Base-by-base conservation (phyloP, 1,140 invertebrate genomes). In the Cotesia vestalis region DNA sequence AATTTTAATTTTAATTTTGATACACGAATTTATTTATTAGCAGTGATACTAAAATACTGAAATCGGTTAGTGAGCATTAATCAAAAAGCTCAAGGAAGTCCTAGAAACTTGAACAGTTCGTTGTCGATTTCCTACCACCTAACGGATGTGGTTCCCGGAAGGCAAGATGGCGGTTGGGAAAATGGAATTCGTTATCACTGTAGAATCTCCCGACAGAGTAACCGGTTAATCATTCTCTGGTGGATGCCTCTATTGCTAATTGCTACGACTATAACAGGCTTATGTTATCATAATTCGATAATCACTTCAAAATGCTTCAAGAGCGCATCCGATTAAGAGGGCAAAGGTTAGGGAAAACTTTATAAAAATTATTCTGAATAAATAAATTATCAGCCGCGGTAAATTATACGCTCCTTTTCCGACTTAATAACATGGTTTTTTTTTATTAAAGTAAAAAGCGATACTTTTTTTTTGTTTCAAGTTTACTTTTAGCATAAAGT, bases 161-260 rank as follows among this genome's bases (percentile, higher is more conserved):
- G 57, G 53, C 73, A 74, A 74, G 73, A 71, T 71, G 73, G 73
- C 68, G 61, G 70, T 66, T 64, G 63, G 46, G 36, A 53, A 67
- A 68, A 68, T 68, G 66, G 73, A 71, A 63, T 74, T 64, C 62
- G 67, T 74, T 71, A 74, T 74, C 72, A 55, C 14, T 55, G 27
- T 62, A 66, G 68, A 51, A 74, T 74, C 73, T 74, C 55, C 17
- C 57, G 40, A 11, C 38, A 12, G 46, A 62, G 38, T 40, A 74
- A 35, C n/a, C 66, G 55, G 59, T 59, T 74, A 74, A 71, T 74
- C 73, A 71, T 60, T 34, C 4, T 38, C 27, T 27, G 11, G 53
- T 66, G 17, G 51, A 12, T 8, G 51, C 51, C 57, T 55, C 52
- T 67, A 67, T 55, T 67, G 57, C 51, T n/a, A 55, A 8, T 62